phyloP scores from a whole-genome alignment of 2,113 vertebrate genomes.

The Panurus biarmicus region DNA sequence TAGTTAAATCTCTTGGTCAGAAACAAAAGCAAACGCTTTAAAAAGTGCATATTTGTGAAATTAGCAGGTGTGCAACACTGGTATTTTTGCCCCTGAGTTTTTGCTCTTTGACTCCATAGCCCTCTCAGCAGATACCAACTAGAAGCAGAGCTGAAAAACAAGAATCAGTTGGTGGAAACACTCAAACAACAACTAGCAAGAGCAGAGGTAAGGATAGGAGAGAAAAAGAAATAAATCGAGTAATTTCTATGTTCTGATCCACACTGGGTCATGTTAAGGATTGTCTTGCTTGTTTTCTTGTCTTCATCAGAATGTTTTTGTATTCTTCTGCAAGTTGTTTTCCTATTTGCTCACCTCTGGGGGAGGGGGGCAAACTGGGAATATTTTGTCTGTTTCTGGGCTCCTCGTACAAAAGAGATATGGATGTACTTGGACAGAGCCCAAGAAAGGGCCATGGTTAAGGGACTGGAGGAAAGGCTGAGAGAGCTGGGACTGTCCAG shows the following conservation, averaged over 20 bases:
- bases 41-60: background rate
- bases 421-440: background rate
- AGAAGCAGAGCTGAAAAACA: slow-evolving; percentile 66
- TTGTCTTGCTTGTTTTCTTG: background rate
- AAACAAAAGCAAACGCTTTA: background rate
- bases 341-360: background rate
- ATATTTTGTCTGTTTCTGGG: background rate
- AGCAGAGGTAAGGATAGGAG: slow-evolving; percentile 53
- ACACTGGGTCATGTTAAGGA: background rate
- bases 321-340: background rate
- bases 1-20: background rate
- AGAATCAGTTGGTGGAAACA: slow-evolving; percentile 67
- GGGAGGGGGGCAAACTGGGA: background rate
- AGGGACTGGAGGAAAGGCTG: background rate
- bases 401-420: background rate
- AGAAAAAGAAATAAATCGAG: background rate
- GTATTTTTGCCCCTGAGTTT: background rate
- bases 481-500: background rate
- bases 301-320: background rate
- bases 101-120: slow-evolving; percentile 13
- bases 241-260: background rate
- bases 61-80: background rate
- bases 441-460: background rate
- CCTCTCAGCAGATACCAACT: slow-evolving; percentile 46
- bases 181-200: slow-evolving; percentile 58